Evolutionary conservation across 53 echinoderm and acorn worm species (phyloP), one percentile per base, ranked within the genome.

Genomic region (Apostichopus leukothele): DNA sequence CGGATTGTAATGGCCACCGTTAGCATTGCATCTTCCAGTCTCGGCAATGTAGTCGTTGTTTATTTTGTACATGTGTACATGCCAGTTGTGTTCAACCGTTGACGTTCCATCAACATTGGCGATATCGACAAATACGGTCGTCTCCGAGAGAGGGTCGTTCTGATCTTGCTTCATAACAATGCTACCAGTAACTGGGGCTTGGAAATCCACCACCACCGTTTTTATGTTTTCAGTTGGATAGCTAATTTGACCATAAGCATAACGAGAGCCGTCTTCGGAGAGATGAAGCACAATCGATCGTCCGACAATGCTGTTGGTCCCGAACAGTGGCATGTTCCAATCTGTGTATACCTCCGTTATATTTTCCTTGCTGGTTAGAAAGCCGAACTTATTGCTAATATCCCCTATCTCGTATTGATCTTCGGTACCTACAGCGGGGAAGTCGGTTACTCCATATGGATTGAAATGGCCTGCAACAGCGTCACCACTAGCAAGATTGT

Each of bases 341-440:
- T 98, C 98, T 3, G 60, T 71, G 79, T 88, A 94, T 0, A 57
- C 88, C 73, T 68, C 81, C 19, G 39, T 80, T 55, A 95, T 83
- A 18, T 91, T 60, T 53, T 94, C 57, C 1, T 75, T 21, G 11
- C 87, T 92, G 6, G 76, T 77, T 7, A 98, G 83, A 53, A 74
- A 67, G 12, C 98, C 98, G 80, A 93, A 98, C 76, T 98, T 98
- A 66, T 94, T 95, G 75, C 98, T 98, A 39, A 98, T 66, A 68
- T 98, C 95, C 27, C 98, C 98, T 4, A 98, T 50, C 87, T 98
- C 98, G 87, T 97, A 98, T 73, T 92, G 90, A 76, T 96, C 98
- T 21, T 93, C 90, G 52, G 97, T 97, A 13, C 92, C 93, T 3
- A 78, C 83, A 18, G 61, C 26, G 60, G 93, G 78, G 61, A 77